Base-by-base conservation (phyloP, 1,140 invertebrate genomes). In the Drosophila murphyi region DNA sequence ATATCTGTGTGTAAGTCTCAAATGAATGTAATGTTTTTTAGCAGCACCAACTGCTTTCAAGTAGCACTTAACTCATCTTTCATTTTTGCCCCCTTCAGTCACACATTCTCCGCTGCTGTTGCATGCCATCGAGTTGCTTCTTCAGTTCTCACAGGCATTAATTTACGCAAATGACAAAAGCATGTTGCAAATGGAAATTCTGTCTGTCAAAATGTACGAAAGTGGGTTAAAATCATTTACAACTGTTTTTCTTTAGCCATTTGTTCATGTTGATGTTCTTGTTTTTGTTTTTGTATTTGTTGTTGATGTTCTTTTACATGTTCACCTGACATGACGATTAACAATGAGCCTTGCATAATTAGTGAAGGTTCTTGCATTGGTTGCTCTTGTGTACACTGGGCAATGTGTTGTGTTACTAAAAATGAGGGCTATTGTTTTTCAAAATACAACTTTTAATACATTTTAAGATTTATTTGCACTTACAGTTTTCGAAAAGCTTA, bases 131-230 rank as follows among this genome's bases (percentile, higher is more conserved):
- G 28, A 7, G 20, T 29, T 20, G 60, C 41, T 59, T 37, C 32
- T 51, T 54, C 20, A 20, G 61, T 32, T 41, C 72, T 71, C 72
- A 72, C 69, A 50, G 80, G 55, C 83, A 88, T 87, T 89, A 83
- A 87, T 88, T 88, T 87, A 73, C 64, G 69, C 76, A 87, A 87
- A 87, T 87, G 82, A 87, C 82, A 87, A 87, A 87, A 87, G 82
- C 83, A 88, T 87, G 83, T 87, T 87, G 80, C 85, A 77, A 88
- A 88, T 88, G 82, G 76, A 82, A 88, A 88, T 77, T 63, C 72
- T 87, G 79, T 87, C 82, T 78, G 79, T 86, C 82, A 88, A 86
- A 87, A 68, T 80, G 37, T 79, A 61, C 69, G 60, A 72, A 83
- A 88, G 76, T 83, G 82, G 79, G 76, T 83, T 65, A 57, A 87